A percentile compares a stretch with the other conserved stretches of the same genome.
Evolutionary conservation across 2,113 vertebrate genomes (phyloP).

Genomic region (Protobothrops mucrosquamatus): DNA sequence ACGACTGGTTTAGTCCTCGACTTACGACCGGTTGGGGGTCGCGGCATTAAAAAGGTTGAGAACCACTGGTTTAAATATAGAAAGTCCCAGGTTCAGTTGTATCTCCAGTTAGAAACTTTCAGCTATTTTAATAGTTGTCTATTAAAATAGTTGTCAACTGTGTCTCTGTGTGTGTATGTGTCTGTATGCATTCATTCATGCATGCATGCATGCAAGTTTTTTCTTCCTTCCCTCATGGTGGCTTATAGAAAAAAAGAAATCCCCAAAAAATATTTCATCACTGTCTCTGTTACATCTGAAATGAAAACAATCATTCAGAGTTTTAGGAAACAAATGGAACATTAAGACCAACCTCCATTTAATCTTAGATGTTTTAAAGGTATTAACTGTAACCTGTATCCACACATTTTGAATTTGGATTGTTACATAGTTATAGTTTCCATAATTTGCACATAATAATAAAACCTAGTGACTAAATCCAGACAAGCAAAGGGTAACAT

Average conservation of each 20-base stretch:
- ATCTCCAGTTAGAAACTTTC: neutral
- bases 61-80: neutral
- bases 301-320: neutral
- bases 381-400: neutral
- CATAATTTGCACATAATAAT: neutral
- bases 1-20: too few species aligned
- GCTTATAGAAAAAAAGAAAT: neutral
- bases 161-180: too few species aligned
- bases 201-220: neutral
- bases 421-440: neutral
- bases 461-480: neutral
- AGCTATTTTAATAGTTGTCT: neutral
- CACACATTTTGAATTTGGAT: neutral
- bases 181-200: too few species aligned
- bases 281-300: neutral
- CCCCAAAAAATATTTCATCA: neutral
- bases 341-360: neutral
- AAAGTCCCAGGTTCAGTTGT: neutral
- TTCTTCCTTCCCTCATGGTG: neutral
- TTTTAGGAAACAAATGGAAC: neutral
- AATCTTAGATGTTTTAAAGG: neutral
- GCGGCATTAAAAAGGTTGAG: too few species aligned
- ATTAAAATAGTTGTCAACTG: neutral
- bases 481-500: neutral
- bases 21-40: too few species aligned